Conservation (phyloP, 92 coral and sea anemone species). For the Porites evermanni region DNA sequence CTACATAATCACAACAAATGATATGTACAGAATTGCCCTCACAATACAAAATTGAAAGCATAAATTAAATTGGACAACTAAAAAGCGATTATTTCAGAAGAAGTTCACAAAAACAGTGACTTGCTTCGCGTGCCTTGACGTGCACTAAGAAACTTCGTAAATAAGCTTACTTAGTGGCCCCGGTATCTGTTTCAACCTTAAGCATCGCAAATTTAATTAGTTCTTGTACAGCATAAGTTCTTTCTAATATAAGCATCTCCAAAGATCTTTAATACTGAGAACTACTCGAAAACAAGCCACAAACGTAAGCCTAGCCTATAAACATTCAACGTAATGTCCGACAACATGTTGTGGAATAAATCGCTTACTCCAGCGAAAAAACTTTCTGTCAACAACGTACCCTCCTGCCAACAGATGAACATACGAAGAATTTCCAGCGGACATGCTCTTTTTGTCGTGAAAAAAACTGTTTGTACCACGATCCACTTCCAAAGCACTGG, state of each 20-base stretch:
- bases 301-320: neutral
- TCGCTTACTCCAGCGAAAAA: neutral
- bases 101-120: too few species aligned
- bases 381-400: conserved; percentile 53
- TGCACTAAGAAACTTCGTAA: too few species aligned
- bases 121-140: too few species aligned
- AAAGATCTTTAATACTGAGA: too few species aligned
- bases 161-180: too few species aligned
- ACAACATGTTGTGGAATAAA: neutral
- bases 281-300: too few species aligned
- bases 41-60: neutral
- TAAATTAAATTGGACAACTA: too few species aligned
- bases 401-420: conserved; percentile 98
- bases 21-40: neutral
- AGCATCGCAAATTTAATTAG: too few species aligned
- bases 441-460: conserved; percentile 13
- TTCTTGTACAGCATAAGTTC: too few species aligned
- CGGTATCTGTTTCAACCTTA: too few species aligned
- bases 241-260: too few species aligned
- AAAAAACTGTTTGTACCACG: neutral
- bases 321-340: neutral
- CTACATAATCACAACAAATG: neutral
- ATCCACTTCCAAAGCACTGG: neutral
- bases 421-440: conserved; percentile 53
- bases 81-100: too few species aligned